Evolutionary conservation across 1,140 invertebrate genomes (phyloP).

Genomic region (Palaemon carinicauda): DNA sequence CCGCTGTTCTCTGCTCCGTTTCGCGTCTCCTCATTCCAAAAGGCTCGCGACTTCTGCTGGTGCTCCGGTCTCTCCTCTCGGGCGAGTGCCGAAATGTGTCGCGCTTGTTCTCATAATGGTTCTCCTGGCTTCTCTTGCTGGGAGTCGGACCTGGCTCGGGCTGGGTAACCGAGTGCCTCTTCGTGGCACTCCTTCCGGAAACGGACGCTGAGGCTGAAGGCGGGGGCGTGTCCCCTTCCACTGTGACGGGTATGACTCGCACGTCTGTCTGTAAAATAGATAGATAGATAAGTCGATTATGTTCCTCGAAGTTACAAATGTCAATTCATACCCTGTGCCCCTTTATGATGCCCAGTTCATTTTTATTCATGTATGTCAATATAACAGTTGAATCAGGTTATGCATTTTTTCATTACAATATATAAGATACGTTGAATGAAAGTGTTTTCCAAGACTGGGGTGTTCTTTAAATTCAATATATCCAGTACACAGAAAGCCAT

Average conservation of each 20-base stretch:
- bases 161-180: slow-evolving; percentile 29
- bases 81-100: not conserved
- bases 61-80: not conserved
- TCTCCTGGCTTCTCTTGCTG: slow-evolving; percentile 44
- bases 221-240: slow-evolving; percentile 33
- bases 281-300: not conserved
- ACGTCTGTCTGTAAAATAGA: slow-evolving; percentile 52
- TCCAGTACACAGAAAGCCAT: too few relatives aligned
- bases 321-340: too few relatives aligned
- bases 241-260: slow-evolving; percentile 54
- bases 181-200: slow-evolving; percentile 12
- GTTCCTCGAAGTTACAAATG: not conserved
- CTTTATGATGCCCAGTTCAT: too few relatives aligned
- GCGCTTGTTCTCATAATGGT: too few relatives aligned
- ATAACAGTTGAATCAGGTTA: not conserved
- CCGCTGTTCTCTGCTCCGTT: too few relatives aligned
- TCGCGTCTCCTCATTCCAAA: not conserved
- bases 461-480: too few relatives aligned
- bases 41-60: not conserved
- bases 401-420: too few relatives aligned
- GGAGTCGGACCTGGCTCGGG: slow-evolving; percentile 38
- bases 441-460: too few relatives aligned
- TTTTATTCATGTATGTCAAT: not conserved
- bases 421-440: too few relatives aligned
- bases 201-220: not conserved